A percentile compares a stretch with the other conserved stretches of the same genome.
Evolutionary conservation across 2,113 vertebrate genomes (phyloP).

Genomic region (Cinclus mexicanus): DNA sequence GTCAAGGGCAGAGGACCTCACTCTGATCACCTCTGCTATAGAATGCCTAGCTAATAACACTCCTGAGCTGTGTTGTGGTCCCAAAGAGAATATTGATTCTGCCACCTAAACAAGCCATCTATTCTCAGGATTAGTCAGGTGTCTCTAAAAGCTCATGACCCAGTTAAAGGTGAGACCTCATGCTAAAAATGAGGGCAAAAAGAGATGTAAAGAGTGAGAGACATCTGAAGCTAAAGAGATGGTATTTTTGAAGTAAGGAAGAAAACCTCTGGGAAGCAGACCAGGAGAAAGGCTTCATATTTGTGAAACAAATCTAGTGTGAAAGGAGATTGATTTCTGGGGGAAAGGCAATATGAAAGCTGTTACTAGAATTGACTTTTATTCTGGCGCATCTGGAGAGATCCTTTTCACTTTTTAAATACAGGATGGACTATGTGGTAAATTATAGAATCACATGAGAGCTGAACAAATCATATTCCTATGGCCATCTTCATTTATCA

Average conservation of each 20-base stretch:
- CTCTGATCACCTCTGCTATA: neutral
- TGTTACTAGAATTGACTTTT: slow-evolving; percentile 3
- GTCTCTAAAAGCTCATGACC: neutral
- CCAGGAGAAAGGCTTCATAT: neutral
- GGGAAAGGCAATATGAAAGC: slow-evolving; percentile 2
- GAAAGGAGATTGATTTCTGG: slow-evolving; percentile 39
- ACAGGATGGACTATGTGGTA: neutral
- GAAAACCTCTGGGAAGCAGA: neutral
- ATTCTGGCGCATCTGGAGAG: neutral
- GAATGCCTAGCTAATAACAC: neutral
- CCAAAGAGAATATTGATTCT: neutral
- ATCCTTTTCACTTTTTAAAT: neutral
- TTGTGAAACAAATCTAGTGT: slow-evolving; percentile 2
- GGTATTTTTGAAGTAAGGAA: neutral
- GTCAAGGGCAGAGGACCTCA: neutral
- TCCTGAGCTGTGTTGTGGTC: neutral
- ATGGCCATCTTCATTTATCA: neutral
- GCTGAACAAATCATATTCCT: neutral
- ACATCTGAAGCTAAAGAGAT: neutral
- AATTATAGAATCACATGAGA: neutral
- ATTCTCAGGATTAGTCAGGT: neutral
- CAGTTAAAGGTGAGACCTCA: neutral
- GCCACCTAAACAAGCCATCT: neutral
- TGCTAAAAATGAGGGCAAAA: neutral
- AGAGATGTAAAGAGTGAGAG: neutral